phyloP scores from a whole-genome alignment of 2,888 invertebrate genomes.

The Seladonia tumulorum region DNA sequence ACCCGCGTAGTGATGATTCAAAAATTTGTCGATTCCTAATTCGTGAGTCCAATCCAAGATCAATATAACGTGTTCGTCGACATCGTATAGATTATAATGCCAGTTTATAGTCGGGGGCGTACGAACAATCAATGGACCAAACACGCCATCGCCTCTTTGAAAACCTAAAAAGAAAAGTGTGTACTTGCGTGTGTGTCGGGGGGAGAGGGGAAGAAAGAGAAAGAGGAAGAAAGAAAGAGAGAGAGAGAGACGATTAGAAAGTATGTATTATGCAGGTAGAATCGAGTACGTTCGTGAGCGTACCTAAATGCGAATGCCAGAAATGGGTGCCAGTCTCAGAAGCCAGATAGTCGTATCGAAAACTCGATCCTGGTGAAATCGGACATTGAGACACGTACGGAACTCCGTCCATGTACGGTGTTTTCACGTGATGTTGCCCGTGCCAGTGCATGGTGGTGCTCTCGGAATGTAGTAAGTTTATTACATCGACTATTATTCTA shows the following conservation, averaged over 20 bases:
- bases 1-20: slow-evolving; percentile 93
- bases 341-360: slow-evolving; percentile 91
- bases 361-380: slow-evolving; percentile 90
- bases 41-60: slow-evolving; percentile 94
- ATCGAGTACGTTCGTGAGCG: slow-evolving; percentile 10
- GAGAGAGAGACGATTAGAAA: background rate
- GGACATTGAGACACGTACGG: slow-evolving; percentile 95
- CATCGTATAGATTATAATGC: slow-evolving; percentile 90
- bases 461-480: slow-evolving; percentile 91
- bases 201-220: no score
- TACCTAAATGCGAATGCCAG: slow-evolving; percentile 91
- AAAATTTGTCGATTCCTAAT: slow-evolving; percentile 90
- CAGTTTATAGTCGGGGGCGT: slow-evolving; percentile 88
- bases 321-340: slow-evolving; percentile 92
- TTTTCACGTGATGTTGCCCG: slow-evolving; percentile 91
- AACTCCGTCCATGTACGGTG: slow-evolving; percentile 95
- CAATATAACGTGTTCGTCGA: slow-evolving; percentile 91
- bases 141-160: slow-evolving; percentile 94
- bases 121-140: slow-evolving; percentile 91
- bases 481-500: slow-evolving; percentile 92
- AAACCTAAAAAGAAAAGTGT: slow-evolving; percentile 86
- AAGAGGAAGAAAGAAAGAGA: no score
- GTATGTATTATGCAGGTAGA: background rate
- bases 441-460: slow-evolving; percentile 97
- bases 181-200: background rate